Evolutionary conservation across 2,113 vertebrate genomes (phyloP).

Genomic region (Trichomycterus rosablanca): DNA sequence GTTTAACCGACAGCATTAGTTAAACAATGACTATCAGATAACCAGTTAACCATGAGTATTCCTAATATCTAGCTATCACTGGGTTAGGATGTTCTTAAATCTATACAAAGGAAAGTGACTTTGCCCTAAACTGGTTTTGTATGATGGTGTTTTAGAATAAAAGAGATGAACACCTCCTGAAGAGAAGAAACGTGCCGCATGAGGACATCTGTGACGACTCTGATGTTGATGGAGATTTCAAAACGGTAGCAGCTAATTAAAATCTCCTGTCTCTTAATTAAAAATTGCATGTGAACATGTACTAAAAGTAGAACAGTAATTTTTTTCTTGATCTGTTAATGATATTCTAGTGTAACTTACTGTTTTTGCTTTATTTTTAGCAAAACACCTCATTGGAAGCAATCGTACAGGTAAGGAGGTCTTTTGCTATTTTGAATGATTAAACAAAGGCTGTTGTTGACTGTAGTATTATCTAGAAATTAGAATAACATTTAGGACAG

Average conservation of each 20-base stretch:
- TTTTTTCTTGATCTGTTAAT: no score
- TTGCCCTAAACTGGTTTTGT: not conserved
- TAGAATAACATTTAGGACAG: no score
- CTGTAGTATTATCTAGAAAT: no score
- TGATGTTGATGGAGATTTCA: slow-evolving; percentile 90
- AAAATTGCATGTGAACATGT: no score
- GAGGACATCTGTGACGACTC: slow-evolving; percentile 96
- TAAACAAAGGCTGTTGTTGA: no score
- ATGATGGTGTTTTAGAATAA: slow-evolving; percentile 74
- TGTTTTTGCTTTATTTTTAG: slow-evolving; percentile 55
- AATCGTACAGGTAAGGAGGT: slow-evolving; percentile 90
- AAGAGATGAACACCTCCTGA: slow-evolving; percentile 95
- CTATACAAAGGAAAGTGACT: no score
- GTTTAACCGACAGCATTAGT: no score
- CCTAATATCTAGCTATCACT: no score
- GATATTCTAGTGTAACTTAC: not conserved
- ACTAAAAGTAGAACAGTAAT: no score
- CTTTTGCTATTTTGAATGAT: not conserved
- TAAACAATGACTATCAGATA: no score
- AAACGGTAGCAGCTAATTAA: slow-evolving; percentile 75
- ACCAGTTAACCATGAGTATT: no score
- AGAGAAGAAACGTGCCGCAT: slow-evolving; percentile 93
- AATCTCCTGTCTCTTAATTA: not conserved
- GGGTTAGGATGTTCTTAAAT: no score
- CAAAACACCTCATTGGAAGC: slow-evolving; percentile 98